phyloP scores from a whole-genome alignment of 2,113 vertebrate species.

The Macrotis lagotis region DNA sequence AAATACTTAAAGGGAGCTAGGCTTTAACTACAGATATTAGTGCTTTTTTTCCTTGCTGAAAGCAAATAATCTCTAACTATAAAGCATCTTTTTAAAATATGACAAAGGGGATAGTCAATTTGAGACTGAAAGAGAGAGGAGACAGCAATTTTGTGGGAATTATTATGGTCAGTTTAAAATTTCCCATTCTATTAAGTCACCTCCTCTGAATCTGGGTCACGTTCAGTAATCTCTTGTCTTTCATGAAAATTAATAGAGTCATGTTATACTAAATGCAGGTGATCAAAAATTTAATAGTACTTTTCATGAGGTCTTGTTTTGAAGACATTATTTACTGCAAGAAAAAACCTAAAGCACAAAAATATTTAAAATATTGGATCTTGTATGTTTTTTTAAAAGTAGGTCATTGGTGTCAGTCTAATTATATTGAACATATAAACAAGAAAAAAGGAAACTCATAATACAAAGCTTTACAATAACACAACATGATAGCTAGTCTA shows the following conservation, averaged over 20 bases:
- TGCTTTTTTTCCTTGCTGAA: slow-evolving; percentile 34
- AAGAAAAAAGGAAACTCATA: slow-evolving; percentile 1
- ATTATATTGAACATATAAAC: not conserved
- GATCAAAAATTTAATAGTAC: slow-evolving; percentile 25
- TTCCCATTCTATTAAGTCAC: not conserved
- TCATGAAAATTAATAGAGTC: slow-evolving; percentile 39
- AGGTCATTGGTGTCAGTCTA: not conserved
- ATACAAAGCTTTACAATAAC: not conserved
- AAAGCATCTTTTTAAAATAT: not conserved
- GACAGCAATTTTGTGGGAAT: not conserved
- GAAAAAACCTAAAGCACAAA: not conserved
- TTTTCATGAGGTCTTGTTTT: slow-evolving; percentile 5
- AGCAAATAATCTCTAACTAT: slow-evolving; percentile 1
- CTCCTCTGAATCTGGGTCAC: slow-evolving; percentile 48
- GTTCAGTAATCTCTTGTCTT: slow-evolving; percentile 15
- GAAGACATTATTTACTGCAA: not conserved
- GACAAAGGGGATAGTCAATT: not conserved
- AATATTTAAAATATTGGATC: not conserved
- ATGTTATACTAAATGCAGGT: slow-evolving; percentile 41
- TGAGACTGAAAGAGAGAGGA: not conserved
- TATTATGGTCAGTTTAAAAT: slow-evolving; percentile 13
- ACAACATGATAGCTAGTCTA: not conserved
- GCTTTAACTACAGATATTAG: slow-evolving; percentile 41
- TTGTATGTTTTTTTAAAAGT: not conserved
- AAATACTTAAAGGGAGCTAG: slow-evolving; percentile 44